Base-by-base conservation (phyloP, 1,140 invertebrate genomes). In the Drosophila nigromelanica region DNA sequence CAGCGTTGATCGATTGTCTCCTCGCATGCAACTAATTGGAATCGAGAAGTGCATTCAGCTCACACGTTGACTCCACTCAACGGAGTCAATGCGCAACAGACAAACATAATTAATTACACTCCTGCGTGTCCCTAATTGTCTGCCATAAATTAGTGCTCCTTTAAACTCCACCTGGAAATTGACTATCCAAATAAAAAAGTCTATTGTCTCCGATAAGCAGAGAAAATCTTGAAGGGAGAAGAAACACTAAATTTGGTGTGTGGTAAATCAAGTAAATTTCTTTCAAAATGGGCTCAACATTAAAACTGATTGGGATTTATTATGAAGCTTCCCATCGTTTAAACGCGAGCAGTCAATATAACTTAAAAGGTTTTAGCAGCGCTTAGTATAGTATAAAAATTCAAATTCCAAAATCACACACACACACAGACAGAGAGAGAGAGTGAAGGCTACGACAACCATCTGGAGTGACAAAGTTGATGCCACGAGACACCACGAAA, bases 1-100 rank as follows among this genome's bases (percentile, higher is more conserved):
- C 78, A 60, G 33, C 60, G 83, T 79, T 64, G 68, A 42, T 61
- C 59, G 42, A 54, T 15, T 43, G 12, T 12, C 12, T 4, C 35
- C 8, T 37, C 27, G 60, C 42, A 68, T 69, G 74, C 79, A 78
- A 63, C 51, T 72, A 72, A 82, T 76, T 39, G 64, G 30, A 4
- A 64, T 51, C 18, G 21, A 15, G 10, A 42, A 50, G 11, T 73
- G 43, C 58, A 50, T 40, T 60, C 24, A 43, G 30, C 11, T 30
- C 21, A 39, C 12, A n/a, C 15, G 18, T 30, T 12, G 6, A 50
- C n/a, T 14, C 12, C 37, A n/a, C 39, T 4, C 27, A 52, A 30
- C n/a, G 4, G 8, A 15, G 7, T 33, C 6, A 14, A 30, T 30
- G 5, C 21, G 18, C 37, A n/a, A 43, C 21, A 56, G 10, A 42